These are phyloP conservation scores for Passerina amoena DNA, from an alignment of 2,113 vertebrate genomes.

Conservation along the genomic window DNA sequence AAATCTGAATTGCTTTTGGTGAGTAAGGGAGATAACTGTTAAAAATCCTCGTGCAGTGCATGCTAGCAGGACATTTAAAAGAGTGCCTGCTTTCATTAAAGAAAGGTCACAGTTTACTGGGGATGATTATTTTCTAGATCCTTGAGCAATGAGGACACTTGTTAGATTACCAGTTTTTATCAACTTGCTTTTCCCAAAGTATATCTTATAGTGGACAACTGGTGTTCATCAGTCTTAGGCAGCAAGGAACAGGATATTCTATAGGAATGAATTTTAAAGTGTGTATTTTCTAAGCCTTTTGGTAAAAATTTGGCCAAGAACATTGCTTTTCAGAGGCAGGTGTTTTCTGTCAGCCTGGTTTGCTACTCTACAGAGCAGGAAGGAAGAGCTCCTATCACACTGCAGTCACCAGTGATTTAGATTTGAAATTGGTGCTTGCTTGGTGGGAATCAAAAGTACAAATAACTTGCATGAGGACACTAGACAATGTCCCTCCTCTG, in stretches of 20 bases:
- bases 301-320: neutral
- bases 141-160: neutral
- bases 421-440: neutral
- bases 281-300: neutral
- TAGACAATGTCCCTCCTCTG: neutral
- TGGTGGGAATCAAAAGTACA: neutral
- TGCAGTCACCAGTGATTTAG: neutral
- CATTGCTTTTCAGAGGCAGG: neutral
- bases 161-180: neutral
- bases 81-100: neutral
- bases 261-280: neutral
- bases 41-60: neutral
- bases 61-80: neutral
- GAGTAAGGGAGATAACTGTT: neutral
- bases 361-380: neutral
- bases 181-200: neutral
- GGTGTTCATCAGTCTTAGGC: neutral
- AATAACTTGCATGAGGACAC: neutral
- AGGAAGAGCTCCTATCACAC: neutral
- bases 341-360: neutral
- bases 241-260: neutral
- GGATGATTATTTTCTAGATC: neutral
- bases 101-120: neutral
- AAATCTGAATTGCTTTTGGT: neutral
- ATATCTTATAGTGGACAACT: neutral